phyloP scores from a whole-genome alignment of 2,113 vertebrate species.

The Dolichallabes microphthalmus region DNA sequence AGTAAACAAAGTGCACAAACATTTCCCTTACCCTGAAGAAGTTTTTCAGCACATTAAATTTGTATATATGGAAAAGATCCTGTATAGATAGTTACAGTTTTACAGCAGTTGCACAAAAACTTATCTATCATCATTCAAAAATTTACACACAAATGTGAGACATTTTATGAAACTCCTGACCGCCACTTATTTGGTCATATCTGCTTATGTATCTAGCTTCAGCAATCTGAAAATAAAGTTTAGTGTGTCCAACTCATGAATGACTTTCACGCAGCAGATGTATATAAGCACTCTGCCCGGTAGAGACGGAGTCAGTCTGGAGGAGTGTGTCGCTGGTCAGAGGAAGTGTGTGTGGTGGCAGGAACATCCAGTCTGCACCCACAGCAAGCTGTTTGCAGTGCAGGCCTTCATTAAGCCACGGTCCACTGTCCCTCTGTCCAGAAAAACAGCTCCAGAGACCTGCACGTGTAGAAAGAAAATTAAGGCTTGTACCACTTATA shows the following conservation, averaged over 20 bases:
- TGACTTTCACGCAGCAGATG: neutral
- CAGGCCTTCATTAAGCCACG: slow-evolving; percentile 71
- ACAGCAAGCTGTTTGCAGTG: slow-evolving; percentile 71
- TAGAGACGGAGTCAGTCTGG: slow-evolving; percentile 24
- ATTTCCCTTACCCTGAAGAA: slow-evolving; percentile 13
- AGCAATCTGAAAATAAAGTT: neutral
- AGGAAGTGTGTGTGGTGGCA: slow-evolving; percentile 58
- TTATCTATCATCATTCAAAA: slow-evolving; percentile 16
- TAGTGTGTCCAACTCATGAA: neutral
- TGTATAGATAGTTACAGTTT: slow-evolving; percentile 40
- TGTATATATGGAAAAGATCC: slow-evolving; percentile 8
- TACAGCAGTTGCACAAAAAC: slow-evolving; percentile 41
- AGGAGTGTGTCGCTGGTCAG: slow-evolving; percentile 46
- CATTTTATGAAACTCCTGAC: slow-evolving; percentile 17
- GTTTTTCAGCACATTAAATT: neutral
- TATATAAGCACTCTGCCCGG: slow-evolving; percentile 6
- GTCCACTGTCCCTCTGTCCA: slow-evolving; percentile 55
- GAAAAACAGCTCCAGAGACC: slow-evolving; percentile 57
- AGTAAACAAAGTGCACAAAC: slow-evolving; percentile 30
- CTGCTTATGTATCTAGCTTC: neutral
- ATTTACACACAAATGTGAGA: slow-evolving; percentile 5
- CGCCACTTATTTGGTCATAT: neutral
- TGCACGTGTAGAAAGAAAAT: neutral
- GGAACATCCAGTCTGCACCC: slow-evolving; percentile 64
- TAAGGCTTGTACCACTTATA: neutral